These are phyloP conservation scores for Syngnathus acus DNA, from an alignment of 2,797 vertebrate species.

Conservation along the genomic window DNA sequence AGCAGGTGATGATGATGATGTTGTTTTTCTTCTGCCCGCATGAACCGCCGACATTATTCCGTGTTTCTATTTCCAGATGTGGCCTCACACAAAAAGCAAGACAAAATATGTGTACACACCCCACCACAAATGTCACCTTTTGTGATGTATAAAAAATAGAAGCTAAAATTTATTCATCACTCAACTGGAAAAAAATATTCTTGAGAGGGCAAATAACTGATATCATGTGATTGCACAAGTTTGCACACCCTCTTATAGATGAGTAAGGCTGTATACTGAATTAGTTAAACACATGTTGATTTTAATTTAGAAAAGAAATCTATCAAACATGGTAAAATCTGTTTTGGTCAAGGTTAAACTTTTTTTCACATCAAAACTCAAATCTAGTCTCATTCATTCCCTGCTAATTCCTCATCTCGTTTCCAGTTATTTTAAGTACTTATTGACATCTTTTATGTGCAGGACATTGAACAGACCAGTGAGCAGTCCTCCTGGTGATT, in stretches of 20 bases:
- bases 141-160: background rate
- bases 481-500: constrained; percentile 18
- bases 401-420: background rate
- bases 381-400: background rate
- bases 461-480: background rate
- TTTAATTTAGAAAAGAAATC: too few relatives aligned
- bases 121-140: background rate
- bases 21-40: constrained; percentile 21
- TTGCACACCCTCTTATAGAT: background rate
- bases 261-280: background rate
- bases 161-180: too few relatives aligned
- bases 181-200: too few relatives aligned
- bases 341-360: background rate
- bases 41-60: constrained; percentile 13
- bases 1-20: constrained; percentile 27
- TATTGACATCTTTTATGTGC: constrained; percentile 5
- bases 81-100: background rate
- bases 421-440: constrained; percentile 7
- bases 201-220: too few relatives aligned
- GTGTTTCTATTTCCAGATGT: background rate
- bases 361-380: background rate
- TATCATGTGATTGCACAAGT: background rate
- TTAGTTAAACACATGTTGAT: background rate
- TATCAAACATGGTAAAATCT: too few relatives aligned
- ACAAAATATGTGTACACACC: background rate